Percentiles rank a stretch among this genome's conserved stretches.
phyloP scores from a whole-genome alignment of 2,888 invertebrate species.

The Spilosoma lubricipeda region DNA sequence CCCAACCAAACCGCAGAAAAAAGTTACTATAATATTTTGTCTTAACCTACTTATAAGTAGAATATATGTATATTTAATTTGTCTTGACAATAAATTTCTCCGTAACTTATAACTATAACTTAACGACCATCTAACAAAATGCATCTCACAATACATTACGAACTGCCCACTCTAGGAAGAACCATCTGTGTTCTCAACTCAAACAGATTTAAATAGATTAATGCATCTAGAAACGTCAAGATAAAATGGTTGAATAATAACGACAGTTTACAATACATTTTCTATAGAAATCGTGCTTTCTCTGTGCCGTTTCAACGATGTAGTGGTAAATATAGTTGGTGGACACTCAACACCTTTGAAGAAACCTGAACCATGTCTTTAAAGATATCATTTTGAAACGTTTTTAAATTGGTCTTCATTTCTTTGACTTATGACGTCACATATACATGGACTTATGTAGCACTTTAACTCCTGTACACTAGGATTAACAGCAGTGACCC shows the following conservation, averaged over 20 bases:
- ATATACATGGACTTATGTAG: too few species aligned
- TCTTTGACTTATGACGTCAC: not conserved
- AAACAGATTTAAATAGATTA: constrained; percentile 4
- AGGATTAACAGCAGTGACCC: too few species aligned
- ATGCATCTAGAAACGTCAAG: constrained; percentile 30
- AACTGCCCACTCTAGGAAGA: constrained; percentile 20
- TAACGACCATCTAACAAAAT: constrained; percentile 39
- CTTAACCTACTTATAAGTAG: not conserved
- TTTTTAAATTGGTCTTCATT: not conserved
- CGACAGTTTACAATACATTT: constrained; percentile 30
- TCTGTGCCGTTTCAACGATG: constrained; percentile 13
- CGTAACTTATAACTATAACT: constrained; percentile 18
- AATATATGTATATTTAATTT: not conserved
- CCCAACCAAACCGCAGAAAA: too few species aligned
- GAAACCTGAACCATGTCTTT: not conserved
- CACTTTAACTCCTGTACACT: too few species aligned
- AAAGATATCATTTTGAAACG: not conserved
- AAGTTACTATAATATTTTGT: not conserved
- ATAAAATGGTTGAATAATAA: constrained; percentile 21
- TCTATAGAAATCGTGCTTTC: constrained; percentile 55
- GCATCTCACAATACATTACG: constrained; percentile 29
- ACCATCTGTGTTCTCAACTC: constrained; percentile 2
- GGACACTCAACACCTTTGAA: not conserved
- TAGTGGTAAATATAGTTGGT: not conserved
- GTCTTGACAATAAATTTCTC: constrained; percentile 28